These are phyloP conservation scores for Chrysodeixis includens DNA, from an alignment of 2,888 invertebrate genomes.

Conservation along the genomic window DNA sequence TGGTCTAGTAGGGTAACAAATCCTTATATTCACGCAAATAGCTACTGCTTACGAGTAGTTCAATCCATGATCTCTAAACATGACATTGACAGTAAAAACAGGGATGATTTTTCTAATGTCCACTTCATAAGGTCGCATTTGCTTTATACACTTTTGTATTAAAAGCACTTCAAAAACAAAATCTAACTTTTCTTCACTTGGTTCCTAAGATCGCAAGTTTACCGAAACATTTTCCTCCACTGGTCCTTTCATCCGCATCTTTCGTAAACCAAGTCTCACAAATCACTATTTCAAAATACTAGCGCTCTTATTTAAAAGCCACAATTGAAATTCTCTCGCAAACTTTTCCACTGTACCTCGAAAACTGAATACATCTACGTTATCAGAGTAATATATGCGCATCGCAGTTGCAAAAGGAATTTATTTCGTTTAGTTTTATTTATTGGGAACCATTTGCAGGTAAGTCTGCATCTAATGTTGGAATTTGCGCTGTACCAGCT, in stretches of 20 bases:
- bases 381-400: constrained; percentile 63
- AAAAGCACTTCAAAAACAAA: neutral
- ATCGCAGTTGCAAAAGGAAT: constrained; percentile 60
- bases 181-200: neutral
- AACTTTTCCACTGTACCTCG: constrained; percentile 49
- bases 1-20: neutral
- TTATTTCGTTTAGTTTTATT: constrained; percentile 57
- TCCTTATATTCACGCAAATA: neutral
- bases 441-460: constrained; percentile 53
- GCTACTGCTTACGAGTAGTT: too few species aligned
- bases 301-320: constrained; percentile 50
- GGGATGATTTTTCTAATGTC: too few species aligned
- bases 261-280: constrained; percentile 44
- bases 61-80: too few species aligned
- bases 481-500: constrained; percentile 19
- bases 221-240: neutral
- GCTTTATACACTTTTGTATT: neutral
- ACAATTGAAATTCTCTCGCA: constrained; percentile 55
- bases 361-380: constrained; percentile 52
- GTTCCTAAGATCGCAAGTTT: neutral
- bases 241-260: constrained; percentile 6
- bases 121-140: neutral
- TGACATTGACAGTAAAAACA: too few species aligned
- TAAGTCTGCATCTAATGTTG: constrained; percentile 42
- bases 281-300: constrained; percentile 51